Evolutionary conservation across 2,888 invertebrate genomes (phyloP).

Genomic region (Andrena chrysosceles): DNA sequence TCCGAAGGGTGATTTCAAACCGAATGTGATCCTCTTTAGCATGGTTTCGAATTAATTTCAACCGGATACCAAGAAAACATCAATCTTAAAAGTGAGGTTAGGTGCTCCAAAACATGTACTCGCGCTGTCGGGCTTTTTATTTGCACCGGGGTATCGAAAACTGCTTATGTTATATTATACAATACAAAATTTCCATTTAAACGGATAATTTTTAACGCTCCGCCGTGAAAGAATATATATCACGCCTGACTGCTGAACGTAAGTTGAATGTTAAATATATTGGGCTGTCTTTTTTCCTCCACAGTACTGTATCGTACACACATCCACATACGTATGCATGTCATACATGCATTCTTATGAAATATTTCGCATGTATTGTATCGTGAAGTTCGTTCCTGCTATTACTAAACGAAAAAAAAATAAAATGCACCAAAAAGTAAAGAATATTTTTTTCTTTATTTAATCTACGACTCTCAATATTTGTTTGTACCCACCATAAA

Average conservation of each 20-base stretch:
- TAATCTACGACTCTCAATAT: too few relatives aligned
- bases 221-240: neutral
- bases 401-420: too few relatives aligned
- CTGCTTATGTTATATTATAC: neutral
- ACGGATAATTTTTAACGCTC: slow-evolving; percentile 15
- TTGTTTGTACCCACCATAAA: too few relatives aligned
- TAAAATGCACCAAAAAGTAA: too few relatives aligned
- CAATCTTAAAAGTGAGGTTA: slow-evolving; percentile 33
- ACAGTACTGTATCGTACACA: neutral
- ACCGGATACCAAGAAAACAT: neutral
- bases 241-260: neutral
- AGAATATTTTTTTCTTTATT: too few relatives aligned
- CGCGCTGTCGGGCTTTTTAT: neutral
- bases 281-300: slow-evolving; percentile 13
- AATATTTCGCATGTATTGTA: too few relatives aligned
- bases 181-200: slow-evolving; percentile 5
- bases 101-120: neutral
- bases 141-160: neutral
- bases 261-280: slow-evolving; percentile 35
- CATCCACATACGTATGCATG: too few relatives aligned
- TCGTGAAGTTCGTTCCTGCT: too few relatives aligned
- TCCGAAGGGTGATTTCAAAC: slow-evolving; percentile 37
- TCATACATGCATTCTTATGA: too few relatives aligned
- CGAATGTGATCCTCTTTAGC: slow-evolving; percentile 44
- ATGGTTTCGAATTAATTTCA: slow-evolving; percentile 33